Conservation (phyloP, 2,113 vertebrate species). For the Pseudonaja textilis region DNA sequence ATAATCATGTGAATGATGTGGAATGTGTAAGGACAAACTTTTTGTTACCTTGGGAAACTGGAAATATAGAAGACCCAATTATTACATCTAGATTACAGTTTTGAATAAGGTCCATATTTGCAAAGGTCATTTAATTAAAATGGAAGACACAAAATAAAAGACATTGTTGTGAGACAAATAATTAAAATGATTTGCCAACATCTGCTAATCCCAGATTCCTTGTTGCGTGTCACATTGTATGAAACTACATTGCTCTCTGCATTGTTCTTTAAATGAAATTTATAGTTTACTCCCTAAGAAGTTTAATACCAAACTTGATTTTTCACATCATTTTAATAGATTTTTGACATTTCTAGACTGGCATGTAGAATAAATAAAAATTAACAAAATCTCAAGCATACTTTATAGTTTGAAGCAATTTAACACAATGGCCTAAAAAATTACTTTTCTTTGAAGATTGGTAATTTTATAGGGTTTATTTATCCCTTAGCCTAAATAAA, state of each 20-base stretch:
- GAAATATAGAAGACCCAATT: constrained; percentile 55
- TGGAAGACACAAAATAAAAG: constrained; percentile 69
- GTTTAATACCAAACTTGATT: constrained; percentile 71
- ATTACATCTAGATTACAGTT: constrained; percentile 55
- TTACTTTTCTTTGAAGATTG: constrained; percentile 32
- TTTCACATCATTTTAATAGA: constrained; percentile 63
- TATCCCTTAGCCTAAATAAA: not conserved
- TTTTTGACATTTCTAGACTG: constrained; percentile 59
- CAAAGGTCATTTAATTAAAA: constrained; percentile 72
- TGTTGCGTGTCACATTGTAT: constrained; percentile 58
- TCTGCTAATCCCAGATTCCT: constrained; percentile 59
- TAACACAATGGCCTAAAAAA: constrained; percentile 47
- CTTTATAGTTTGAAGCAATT: constrained; percentile 50
- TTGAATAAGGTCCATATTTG: constrained; percentile 60
- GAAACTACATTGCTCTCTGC: constrained; percentile 51
- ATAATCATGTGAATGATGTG: not conserved
- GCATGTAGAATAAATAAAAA: constrained; percentile 63
- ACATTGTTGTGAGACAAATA: constrained; percentile 72
- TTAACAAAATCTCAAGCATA: constrained; percentile 62
- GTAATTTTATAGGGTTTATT: not conserved
- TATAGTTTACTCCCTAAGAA: constrained; percentile 63
- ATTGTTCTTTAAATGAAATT: constrained; percentile 70
- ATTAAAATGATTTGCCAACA: constrained; percentile 72
- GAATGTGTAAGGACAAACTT: constrained; percentile 16
- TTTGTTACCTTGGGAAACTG: constrained; percentile 57